A percentile compares a stretch with the other conserved stretches of the same genome.
These are phyloP conservation scores for Listronotus oregonensis DNA, from an alignment of 1,140 invertebrate species.

Conservation along the genomic window DNA sequence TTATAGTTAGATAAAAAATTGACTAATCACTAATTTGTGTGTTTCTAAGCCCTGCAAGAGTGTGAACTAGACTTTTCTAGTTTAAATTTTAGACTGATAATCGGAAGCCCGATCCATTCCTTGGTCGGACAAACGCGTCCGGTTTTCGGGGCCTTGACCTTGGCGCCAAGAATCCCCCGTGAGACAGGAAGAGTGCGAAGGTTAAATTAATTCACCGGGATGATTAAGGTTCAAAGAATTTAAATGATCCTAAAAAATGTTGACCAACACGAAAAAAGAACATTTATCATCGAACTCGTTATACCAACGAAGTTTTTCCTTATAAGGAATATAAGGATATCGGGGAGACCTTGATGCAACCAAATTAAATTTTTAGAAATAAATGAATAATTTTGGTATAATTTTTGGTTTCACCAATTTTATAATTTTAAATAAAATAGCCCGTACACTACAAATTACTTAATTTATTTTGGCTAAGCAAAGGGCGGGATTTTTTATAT, in stretches of 20 bases:
- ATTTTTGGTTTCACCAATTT: no score
- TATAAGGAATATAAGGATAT: no score
- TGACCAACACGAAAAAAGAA: constrained; percentile 30
- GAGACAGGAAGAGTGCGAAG: constrained; percentile 30
- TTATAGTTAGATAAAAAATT: no score
- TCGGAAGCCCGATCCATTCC: constrained; percentile 30
- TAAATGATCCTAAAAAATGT: constrained; percentile 33
- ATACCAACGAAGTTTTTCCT: no score
- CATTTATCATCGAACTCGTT: constrained; percentile 15
- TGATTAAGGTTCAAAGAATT: constrained; percentile 31
- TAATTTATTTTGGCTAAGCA: no score
- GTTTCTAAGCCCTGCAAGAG: constrained; percentile 13
- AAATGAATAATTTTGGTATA: no score
- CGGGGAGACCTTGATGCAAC: no score
- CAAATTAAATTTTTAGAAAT: no score
- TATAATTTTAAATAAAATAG: no score
- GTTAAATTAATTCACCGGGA: constrained; percentile 28
- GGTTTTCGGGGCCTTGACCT: constrained; percentile 17
- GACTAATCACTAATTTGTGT: constrained; percentile 12
- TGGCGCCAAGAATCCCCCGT: constrained; percentile 20
- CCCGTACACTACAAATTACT: no score
- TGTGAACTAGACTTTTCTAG: constrained; percentile 26
- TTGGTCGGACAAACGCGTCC: constrained; percentile 15
- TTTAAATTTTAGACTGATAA: constrained; percentile 26
- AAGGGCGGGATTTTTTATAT: no score